Evolutionary conservation across 2,888 invertebrate species (phyloP), one percentile per base, ranked within the genome.

Genomic region (Exocentrus adspersus): DNA sequence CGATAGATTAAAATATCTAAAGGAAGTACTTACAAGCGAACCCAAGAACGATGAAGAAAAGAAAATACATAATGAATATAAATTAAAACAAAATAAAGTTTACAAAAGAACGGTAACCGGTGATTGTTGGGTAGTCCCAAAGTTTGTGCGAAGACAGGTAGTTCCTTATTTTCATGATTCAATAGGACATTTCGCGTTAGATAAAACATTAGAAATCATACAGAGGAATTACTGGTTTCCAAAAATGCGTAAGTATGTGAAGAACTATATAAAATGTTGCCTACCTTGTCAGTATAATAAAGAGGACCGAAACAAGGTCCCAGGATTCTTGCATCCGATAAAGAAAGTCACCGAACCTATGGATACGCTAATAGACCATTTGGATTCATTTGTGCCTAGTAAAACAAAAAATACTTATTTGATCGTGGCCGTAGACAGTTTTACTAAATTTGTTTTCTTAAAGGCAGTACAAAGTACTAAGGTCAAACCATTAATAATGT

Each of bases 141-240:
- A 53, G n/a, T n/a, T 5, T 3, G 32, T 17, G 10, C 7, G 53
- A 37, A 32, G 32, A 3, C 12, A 14, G 2, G 37, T 53, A 16
- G 14, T 32, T 10, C 2, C 53, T n/a, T 53, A 37, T 21, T 42
- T 67, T 69, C 80, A 81, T 48, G 79, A 81, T 51, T 77, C 78
- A 16, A 66, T 74, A 10, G 79, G 79, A 5, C 79, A 82, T 64
- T 75, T 80, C 45, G 78, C 75, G 2, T 24, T 74, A 2, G 75
- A 77, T 1, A 79, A 78, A 51, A 80, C 77, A 1, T 19, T 78
- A 1, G 70, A 5, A 6, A 3, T 17, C 4, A 69, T 5, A 67
- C 1, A 72, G 72, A n/a, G n/a, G 19, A 70, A 70, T 10, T 83
- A 79, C 65, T 83, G 80, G 79, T 82, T 82, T 51, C 75, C 78